A percentile compares a stretch with the other conserved stretches of the same genome.
Evolutionary conservation across 2,888 invertebrate genomes (phyloP).

Genomic region (Alloscopus bannaensis): DNA sequence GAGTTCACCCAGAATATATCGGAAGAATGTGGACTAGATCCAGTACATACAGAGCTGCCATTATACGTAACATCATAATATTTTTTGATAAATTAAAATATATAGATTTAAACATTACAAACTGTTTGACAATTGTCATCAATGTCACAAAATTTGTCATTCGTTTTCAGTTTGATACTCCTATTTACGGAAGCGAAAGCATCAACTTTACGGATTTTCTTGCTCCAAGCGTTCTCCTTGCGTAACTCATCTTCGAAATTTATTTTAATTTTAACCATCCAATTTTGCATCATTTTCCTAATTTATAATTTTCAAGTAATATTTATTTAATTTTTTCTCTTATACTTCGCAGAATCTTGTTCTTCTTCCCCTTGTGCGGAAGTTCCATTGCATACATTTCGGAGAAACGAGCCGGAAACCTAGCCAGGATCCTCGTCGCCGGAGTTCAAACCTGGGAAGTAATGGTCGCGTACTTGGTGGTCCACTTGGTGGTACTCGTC

Average conservation of each 20-base stretch:
- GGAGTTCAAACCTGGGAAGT: constrained; percentile 94
- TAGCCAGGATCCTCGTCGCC: constrained; percentile 73
- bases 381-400: constrained; percentile 65
- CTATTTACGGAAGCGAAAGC: constrained; percentile 90
- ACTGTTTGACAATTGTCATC: neutral
- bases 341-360: constrained; percentile 85
- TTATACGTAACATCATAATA: constrained; percentile 42
- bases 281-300: neutral
- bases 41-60: constrained; percentile 81
- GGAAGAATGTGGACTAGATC: constrained; percentile 85
- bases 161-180: constrained; percentile 84
- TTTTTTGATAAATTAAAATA: neutral
- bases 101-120: neutral
- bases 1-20: constrained; percentile 87
- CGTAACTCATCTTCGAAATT: constrained; percentile 80
- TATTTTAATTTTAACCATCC: neutral
- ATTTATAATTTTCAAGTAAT: constrained; percentile 8
- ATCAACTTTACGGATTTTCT: constrained; percentile 97
- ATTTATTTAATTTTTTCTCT: constrained; percentile 19
- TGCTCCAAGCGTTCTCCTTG: constrained; percentile 94
- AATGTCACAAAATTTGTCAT: no score
- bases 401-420: constrained; percentile 67
- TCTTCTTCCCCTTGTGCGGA: constrained; percentile 88
- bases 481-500: constrained; percentile 95
- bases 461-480: constrained; percentile 92